Percentiles rank a stretch among this genome's conserved stretches.
Conservation (phyloP, 2,113 vertebrate species). For the Ictalurus furcatus region DNA sequence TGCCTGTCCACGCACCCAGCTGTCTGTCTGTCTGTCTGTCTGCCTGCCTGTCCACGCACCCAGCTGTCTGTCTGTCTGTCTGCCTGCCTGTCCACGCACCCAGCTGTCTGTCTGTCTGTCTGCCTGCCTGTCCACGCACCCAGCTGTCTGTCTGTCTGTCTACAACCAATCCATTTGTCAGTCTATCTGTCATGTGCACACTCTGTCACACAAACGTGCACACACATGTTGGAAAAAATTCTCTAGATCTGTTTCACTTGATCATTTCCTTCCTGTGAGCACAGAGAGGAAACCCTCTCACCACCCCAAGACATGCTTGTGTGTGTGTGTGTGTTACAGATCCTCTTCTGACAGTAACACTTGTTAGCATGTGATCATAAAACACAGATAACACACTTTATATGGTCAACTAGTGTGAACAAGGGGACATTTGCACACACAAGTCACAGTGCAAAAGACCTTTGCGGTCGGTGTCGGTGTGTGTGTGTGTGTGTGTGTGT, state of each 20-base stretch:
- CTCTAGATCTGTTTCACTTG: background rate
- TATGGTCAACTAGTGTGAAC: background rate
- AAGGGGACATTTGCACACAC: background rate
- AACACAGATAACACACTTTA: background rate
- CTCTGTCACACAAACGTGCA: background rate
- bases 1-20: too few relatives aligned
- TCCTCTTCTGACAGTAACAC: background rate
- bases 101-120: background rate
- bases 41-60: rapidly evolving
- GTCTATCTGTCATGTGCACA: background rate
- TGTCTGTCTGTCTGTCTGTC: background rate
- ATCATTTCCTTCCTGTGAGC: background rate
- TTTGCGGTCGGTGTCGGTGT: background rate
- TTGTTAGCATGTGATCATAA: background rate
- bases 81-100: too few relatives aligned
- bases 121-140: background rate
- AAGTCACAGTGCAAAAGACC: background rate
- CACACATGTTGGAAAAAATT: too few relatives aligned
- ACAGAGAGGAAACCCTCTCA: background rate
- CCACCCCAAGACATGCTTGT: background rate
- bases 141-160: background rate
- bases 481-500: too few relatives aligned
- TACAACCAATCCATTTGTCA: background rate
- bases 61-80: too few relatives aligned
- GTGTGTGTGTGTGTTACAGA: background rate